Evolutionary conservation across 2,113 vertebrate genomes (phyloP).

Genomic region (Athene noctua): DNA sequence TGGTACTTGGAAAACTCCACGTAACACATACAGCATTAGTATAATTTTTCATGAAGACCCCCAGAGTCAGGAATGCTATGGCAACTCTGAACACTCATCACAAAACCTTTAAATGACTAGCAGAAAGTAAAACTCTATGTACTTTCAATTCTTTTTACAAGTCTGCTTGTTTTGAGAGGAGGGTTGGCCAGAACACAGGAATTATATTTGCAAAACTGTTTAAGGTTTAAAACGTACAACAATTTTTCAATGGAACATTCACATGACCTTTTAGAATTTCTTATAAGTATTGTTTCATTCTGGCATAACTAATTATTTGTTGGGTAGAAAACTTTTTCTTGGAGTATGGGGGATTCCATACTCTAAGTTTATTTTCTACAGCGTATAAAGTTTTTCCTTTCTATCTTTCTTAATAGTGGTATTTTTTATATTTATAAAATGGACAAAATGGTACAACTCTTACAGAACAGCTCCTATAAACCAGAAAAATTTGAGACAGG

Average conservation of each 20-base stretch:
- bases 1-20: background rate
- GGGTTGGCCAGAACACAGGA: slow-evolving; percentile 8
- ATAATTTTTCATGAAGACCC: background rate
- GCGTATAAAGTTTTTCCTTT: background rate
- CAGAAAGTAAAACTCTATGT: background rate
- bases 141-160: background rate
- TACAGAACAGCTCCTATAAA: background rate
- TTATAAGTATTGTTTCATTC: background rate
- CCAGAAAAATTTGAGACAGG: background rate
- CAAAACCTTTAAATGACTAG: background rate
- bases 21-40: background rate
- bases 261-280: background rate
- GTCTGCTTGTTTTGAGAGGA: background rate
- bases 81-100: background rate
- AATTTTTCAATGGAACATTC: background rate
- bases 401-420: background rate
- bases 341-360: background rate
- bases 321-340: background rate
- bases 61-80: background rate
- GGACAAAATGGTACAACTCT: background rate
- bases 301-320: background rate
- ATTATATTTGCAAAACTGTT: slow-evolving; percentile 28
- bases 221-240: slow-evolving; percentile 15
- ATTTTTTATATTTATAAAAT: background rate
- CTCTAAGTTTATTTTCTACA: background rate